Conservation (phyloP, 2,113 vertebrate genomes). For the Onychostruthus taczanowskii region DNA sequence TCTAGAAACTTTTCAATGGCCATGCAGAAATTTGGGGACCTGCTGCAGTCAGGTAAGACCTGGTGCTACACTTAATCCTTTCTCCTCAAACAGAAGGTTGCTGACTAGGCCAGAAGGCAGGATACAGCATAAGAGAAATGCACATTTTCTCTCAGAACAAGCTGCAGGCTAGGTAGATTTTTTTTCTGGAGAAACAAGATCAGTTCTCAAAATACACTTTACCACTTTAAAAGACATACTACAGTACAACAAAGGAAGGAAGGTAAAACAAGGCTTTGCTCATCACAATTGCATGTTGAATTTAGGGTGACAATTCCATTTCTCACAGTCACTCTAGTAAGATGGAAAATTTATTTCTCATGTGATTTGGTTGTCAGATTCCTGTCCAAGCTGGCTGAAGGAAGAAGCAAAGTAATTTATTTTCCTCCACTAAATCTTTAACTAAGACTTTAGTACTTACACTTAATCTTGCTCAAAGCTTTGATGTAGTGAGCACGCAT, state of each 20-base stretch:
- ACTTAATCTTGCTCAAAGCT: slow-evolving; percentile 90
- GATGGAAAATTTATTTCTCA: neutral
- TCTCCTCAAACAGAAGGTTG: neutral
- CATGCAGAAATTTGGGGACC: neutral
- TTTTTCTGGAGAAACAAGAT: neutral
- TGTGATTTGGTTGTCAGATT: neutral
- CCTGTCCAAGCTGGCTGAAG: neutral
- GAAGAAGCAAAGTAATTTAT: neutral
- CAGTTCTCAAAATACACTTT: neutral
- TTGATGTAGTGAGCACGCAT: slow-evolving; percentile 90
- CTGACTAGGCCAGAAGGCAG: neutral
- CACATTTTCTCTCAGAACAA: neutral
- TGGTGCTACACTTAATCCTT: neutral
- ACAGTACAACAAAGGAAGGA: neutral
- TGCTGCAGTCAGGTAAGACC: neutral
- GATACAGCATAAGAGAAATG: neutral
- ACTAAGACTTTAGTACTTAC: slow-evolving; percentile 69
- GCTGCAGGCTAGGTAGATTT: neutral
- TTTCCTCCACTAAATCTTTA: neutral
- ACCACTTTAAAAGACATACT: neutral
- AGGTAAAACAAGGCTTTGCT: neutral
- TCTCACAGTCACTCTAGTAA: neutral
- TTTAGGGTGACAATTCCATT: neutral
- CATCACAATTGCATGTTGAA: neutral
- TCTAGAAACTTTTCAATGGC: neutral